Base-by-base conservation (phyloP, 1,140 invertebrate genomes). In the Cylas formicarius region DNA sequence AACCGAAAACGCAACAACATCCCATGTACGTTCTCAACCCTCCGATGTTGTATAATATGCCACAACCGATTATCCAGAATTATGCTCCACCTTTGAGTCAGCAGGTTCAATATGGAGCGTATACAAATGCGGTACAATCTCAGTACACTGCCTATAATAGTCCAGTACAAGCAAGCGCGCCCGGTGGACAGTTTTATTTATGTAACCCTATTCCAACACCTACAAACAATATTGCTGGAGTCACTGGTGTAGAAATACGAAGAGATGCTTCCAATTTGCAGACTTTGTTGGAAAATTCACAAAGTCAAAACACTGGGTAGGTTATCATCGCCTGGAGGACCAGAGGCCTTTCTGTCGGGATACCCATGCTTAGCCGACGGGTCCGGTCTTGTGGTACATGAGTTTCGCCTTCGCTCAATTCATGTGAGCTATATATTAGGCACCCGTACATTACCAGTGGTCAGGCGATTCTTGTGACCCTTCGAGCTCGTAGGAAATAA, bases 141-240 rank as follows among this genome's bases (percentile, higher is more conserved):
- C 31, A n/a, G 4, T 48, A 49, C 17, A 33, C 17, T 3, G 11
- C n/a, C 5, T 41, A 49, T 8, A 44, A 19, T 22, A 28, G 21
- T 36, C 44, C 49, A 18, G 29, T 57, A 4, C 52, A 55, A 50
- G 53, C 50, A 9, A 27, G 48, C 21, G 36, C 45, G 16, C 38
- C 43, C 24, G 43, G 36, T 10, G 63, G 61, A 9, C 63, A 63
- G 34, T 61, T 50, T 52, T 62, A 57, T 38, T 39, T 63, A 13
- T 65, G 63, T 33, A 61, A 60, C 50, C 61, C 61, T 16, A 50
- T 62, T 17, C 27, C 54, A 14, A 42, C 50, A 26, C 34, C 50
- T 11, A 42, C 24, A 4, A 57, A 50, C 26, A 47, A 52, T 46
- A 38, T 61, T 9, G 47, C 39, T 26, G 45, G 50, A 7, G 38